Evolutionary conservation across 37 sponge, comb jelly and placozoan species (phyloP), one percentile per base, ranked within the genome.

Genomic region (Geodia barretti): DNA sequence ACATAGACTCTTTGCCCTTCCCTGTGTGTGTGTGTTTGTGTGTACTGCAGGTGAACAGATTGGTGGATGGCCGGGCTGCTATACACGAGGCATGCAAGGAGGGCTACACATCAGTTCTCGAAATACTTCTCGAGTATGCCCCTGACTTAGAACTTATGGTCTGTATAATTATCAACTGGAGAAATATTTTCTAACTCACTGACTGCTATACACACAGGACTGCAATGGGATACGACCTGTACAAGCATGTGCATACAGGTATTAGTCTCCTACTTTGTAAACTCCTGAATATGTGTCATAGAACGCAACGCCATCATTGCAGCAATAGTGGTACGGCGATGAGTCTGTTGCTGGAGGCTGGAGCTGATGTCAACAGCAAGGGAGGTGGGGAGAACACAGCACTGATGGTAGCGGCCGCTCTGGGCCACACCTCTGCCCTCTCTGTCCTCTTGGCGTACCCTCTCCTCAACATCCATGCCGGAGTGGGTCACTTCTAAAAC

Each of bases 131-230:
- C 3, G 75, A 81, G 41, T 73, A 71, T n/a, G 75, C 68, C 17
- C 86, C 89, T 30, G 77, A 79, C 75, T 34, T 80, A 7, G 88
- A 92, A 26, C 71, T 85, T 19, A 72, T 88, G 84, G 95, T 94
- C 36, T 64, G 64, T 75, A n/a, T n/a, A n/a, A n/a, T n/a, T n/a
- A n/a, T n/a, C n/a, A n/a, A n/a, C n/a, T n/a, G n/a, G n/a, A n/a
- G n/a, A n/a, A n/a, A n/a, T n/a, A n/a, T n/a, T n/a, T n/a, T n/a
- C n/a, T n/a, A n/a, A n/a, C n/a, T n/a, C n/a, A n/a, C n/a, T n/a
- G n/a, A n/a, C n/a, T n/a, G n/a, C n/a, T n/a, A n/a, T n/a, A n/a
- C n/a, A n/a, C n/a, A n/a, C n/a, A n/a, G n/a, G n/a, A n/a, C n/a
- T n/a, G n/a, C n/a, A n/a, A n/a, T n/a, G n/a, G n/a, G n/a, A n/a